phyloP scores from a whole-genome alignment of 2,888 invertebrate genomes.

The Elysia crispata region DNA sequence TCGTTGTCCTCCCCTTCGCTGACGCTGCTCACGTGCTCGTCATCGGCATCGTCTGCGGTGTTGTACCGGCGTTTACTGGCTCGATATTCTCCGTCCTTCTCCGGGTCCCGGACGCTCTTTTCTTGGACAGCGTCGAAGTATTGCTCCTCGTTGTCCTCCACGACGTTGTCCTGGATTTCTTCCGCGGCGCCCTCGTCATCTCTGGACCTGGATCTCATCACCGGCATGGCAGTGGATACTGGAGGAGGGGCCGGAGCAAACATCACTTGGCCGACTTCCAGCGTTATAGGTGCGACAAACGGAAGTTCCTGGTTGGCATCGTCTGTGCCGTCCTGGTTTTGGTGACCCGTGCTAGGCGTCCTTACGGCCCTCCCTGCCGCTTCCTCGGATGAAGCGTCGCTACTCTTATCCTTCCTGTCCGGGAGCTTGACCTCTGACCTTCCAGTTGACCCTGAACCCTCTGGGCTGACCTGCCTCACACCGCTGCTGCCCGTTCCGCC shows the following conservation, averaged over 20 bases:
- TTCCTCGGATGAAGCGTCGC: too few species aligned
- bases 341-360: too few species aligned
- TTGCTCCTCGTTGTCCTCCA: slow-evolving; percentile 9
- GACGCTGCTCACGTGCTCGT: slow-evolving; percentile 45
- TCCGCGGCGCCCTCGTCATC: background rate
- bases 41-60: slow-evolving; percentile 23
- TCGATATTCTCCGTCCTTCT: background rate
- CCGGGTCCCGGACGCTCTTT: background rate
- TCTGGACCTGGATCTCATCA: background rate
- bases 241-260: slow-evolving; percentile 25
- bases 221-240: slow-evolving; percentile 14
- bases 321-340: too few species aligned
- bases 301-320: too few species aligned
- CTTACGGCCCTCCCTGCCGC: too few species aligned
- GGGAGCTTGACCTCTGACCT: too few species aligned
- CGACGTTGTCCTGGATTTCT: background rate
- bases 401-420: too few species aligned
- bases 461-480: too few species aligned
- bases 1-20: slow-evolving; percentile 36
- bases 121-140: background rate
- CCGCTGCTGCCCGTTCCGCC: background rate
- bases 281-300: background rate
- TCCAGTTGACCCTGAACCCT: too few species aligned
- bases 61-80: background rate
- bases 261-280: slow-evolving; percentile 26